These are phyloP conservation scores for Corydoras maculifer DNA, from an alignment of 2,113 vertebrate species.

Conservation along the genomic window DNA sequence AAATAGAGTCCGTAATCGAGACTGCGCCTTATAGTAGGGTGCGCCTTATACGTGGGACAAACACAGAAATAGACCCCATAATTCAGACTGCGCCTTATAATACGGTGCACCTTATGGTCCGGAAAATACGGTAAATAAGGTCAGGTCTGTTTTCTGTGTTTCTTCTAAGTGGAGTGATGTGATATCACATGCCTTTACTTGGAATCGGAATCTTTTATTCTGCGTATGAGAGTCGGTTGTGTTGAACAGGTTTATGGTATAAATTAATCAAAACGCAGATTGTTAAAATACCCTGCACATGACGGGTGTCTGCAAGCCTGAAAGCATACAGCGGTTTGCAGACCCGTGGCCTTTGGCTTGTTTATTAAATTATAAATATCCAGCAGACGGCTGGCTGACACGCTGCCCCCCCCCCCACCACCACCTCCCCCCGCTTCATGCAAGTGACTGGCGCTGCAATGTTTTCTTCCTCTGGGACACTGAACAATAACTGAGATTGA, in stretches of 20 bases:
- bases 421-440: slow-evolving; percentile 11
- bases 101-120: too few relatives aligned
- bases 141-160: slow-evolving; percentile 7
- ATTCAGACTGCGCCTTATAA: too few relatives aligned
- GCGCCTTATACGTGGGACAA: too few relatives aligned
- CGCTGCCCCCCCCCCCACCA: slow-evolving; percentile 1
- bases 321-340: slow-evolving; percentile 6
- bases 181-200: too few relatives aligned
- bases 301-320: neutral
- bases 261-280: too few relatives aligned
- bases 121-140: neutral
- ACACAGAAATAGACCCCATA: too few relatives aligned
- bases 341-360: slow-evolving; percentile 2
- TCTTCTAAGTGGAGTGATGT: too few relatives aligned
- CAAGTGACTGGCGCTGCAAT: slow-evolving; percentile 5
- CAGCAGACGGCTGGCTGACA: slow-evolving; percentile 5
- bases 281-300: neutral
- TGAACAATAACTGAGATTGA: slow-evolving; percentile 7
- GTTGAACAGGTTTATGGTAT: too few relatives aligned
- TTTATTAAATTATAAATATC: slow-evolving; percentile 31
- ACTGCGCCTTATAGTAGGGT: too few relatives aligned
- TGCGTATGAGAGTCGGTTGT: too few relatives aligned
- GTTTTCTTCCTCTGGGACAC: neutral
- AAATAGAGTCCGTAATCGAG: too few relatives aligned
- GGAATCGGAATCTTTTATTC: too few relatives aligned